Conservation (phyloP, 2,797 vertebrate genomes). For the Gambelia wislizenii region DNA sequence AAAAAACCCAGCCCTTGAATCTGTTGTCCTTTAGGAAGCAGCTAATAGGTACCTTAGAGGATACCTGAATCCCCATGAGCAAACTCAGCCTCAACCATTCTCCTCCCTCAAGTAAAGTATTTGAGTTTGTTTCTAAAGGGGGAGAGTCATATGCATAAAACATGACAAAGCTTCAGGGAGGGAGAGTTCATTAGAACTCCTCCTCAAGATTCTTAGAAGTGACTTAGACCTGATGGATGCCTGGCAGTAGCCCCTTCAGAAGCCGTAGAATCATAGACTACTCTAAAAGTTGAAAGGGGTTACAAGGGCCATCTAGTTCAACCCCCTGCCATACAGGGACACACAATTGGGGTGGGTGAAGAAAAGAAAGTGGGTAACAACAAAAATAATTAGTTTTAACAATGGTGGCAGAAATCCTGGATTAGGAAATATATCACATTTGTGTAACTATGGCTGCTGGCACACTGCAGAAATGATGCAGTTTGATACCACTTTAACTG, state of each 20-base stretch:
- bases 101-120: background rate
- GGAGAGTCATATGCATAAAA: background rate
- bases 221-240: background rate
- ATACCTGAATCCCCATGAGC: background rate
- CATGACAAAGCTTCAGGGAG: background rate
- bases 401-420: too few relatives aligned
- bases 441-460: too few relatives aligned
- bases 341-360: too few relatives aligned
- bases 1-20: background rate
- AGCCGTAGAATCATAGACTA: background rate
- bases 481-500: too few relatives aligned
- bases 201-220: background rate
- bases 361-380: too few relatives aligned
- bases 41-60: slow-evolving; percentile 8
- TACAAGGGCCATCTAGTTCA: too few relatives aligned
- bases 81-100: background rate
- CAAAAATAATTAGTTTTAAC: too few relatives aligned
- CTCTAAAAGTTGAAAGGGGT: too few relatives aligned
- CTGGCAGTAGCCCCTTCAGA: background rate
- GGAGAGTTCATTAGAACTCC: background rate
- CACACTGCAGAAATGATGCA: too few relatives aligned
- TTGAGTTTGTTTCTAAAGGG: background rate
- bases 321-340: too few relatives aligned
- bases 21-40: slow-evolving; percentile 22
- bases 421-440: too few relatives aligned